Conservation (phyloP, 2,888 invertebrate species). For the Dysmachus trigonus region DNA sequence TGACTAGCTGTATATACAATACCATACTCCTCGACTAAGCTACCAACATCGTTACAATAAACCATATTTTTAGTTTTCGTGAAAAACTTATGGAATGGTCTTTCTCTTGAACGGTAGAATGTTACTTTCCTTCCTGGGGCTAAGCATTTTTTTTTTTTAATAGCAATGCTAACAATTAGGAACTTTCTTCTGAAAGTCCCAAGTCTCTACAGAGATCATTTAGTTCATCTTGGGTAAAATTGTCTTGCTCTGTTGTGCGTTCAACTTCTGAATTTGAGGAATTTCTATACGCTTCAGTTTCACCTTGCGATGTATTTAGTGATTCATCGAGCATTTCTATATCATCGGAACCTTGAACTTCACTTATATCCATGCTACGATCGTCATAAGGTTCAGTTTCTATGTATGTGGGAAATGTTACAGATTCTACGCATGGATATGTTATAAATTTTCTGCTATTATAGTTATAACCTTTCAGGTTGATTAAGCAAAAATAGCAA, state of each 20-base stretch:
- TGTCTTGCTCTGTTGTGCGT: too few species aligned
- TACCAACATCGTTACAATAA: background rate
- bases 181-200: background rate
- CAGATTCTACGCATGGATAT: too few species aligned
- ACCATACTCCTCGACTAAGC: background rate
- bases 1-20: background rate
- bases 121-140: background rate
- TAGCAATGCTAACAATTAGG: background rate
- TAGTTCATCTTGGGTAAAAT: too few species aligned
- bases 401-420: too few species aligned
- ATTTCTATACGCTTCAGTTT: background rate
- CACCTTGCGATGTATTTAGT: too few species aligned
- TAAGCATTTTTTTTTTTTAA: background rate
- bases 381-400: too few species aligned
- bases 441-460: too few species aligned
- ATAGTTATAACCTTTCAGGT: too few species aligned
- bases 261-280: too few species aligned
- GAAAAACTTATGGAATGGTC: background rate
- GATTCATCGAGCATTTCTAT: too few species aligned
- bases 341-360: background rate
- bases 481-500: too few species aligned
- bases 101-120: background rate
- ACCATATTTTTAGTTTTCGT: background rate
- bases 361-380: background rate
- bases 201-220: too few species aligned